A percentile compares a stretch with the other conserved stretches of the same genome.
Conservation (phyloP, 2,113 vertebrate genomes). For the Mellivora capensis region DNA sequence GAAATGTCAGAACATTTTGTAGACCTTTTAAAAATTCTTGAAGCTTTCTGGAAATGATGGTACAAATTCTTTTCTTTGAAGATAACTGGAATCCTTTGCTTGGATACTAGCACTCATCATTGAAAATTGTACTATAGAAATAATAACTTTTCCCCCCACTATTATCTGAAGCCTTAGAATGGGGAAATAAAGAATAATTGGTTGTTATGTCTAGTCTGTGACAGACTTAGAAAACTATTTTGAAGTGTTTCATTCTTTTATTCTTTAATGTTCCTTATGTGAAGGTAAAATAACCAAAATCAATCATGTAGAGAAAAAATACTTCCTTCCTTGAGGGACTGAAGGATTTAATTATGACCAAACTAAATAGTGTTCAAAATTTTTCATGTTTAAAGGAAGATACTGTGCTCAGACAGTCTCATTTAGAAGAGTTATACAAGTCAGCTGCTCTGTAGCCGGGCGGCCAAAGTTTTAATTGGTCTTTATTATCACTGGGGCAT, state of each 20-base stretch:
- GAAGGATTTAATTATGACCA: neutral
- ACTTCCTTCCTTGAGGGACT: neutral
- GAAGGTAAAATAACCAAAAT: slow-evolving; percentile 28
- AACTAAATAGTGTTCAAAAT: neutral
- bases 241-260: neutral
- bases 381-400: neutral
- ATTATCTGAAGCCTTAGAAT: neutral
- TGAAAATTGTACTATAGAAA: neutral
- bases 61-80: neutral
- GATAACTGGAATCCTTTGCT: neutral
- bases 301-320: neutral
- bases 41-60: neutral
- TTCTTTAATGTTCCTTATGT: neutral
- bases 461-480: neutral
- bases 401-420: neutral
- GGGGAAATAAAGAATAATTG: neutral
- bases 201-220: neutral
- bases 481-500: neutral
- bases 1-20: neutral
- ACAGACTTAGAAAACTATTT: neutral
- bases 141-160: neutral
- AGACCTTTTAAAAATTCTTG: neutral
- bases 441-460: neutral
- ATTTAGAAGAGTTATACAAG: neutral
- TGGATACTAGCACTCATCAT: neutral